These are phyloP conservation scores for Drosophila bifasciata DNA, from an alignment of 1,140 invertebrate species.

Conservation along the genomic window DNA sequence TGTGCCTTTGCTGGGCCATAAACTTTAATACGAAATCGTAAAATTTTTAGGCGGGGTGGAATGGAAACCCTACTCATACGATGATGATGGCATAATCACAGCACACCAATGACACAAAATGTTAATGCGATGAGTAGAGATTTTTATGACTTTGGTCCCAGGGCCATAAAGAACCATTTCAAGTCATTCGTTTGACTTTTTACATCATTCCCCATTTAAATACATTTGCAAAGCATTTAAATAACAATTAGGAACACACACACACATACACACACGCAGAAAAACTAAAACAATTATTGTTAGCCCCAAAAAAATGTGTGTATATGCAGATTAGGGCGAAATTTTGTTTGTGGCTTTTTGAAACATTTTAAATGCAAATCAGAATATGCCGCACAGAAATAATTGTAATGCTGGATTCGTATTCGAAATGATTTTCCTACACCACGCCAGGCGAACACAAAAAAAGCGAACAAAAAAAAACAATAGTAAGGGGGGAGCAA, in stretches of 20 bases:
- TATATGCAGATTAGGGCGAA: conserved; percentile 62
- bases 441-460: conserved; percentile 1
- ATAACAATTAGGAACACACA: conserved; percentile 57
- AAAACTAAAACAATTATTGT: conserved; percentile 29
- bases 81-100: conserved; percentile 59
- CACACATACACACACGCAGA: conserved; percentile 24
- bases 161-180: conserved; percentile 64
- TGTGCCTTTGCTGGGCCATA: conserved; percentile 41
- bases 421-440: conserved; percentile 61
- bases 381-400: conserved; percentile 36
- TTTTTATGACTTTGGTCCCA: conserved; percentile 50
- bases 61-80: conserved; percentile 37
- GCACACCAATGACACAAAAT: conserved; percentile 59
- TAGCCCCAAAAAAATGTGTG: conserved; percentile 39
- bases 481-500: conserved; percentile 19
- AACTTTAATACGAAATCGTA: conserved; percentile 67
- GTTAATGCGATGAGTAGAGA: conserved; percentile 44
- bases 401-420: conserved; percentile 74
- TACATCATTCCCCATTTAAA: conserved; percentile 45
- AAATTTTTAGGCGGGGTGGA: conserved; percentile 44
- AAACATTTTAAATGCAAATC: conserved; percentile 73
- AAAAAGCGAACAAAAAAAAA: neutral
- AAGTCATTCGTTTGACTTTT: conserved; percentile 25
- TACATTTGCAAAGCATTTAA: conserved; percentile 65
- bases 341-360: conserved; percentile 39